Evolutionary conservation across 1,140 invertebrate species (phyloP), one percentile per base, ranked within the genome.

Genomic region (Geopemphigus sp.): DNA sequence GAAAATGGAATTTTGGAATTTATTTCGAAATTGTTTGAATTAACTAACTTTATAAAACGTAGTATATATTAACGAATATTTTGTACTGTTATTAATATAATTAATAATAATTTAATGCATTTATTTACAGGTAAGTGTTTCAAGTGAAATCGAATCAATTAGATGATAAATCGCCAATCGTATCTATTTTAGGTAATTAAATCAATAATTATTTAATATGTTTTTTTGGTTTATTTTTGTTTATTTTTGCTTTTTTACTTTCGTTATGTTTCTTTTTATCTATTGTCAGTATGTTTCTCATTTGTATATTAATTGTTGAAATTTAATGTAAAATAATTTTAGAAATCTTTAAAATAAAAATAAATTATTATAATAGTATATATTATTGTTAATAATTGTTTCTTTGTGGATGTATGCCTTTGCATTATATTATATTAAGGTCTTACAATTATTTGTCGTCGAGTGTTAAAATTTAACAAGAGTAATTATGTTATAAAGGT

Each of bases 41-140:
- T 26, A 10, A 12, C 11, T 24, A 59, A 26, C 26, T 24, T 17
- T 1, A 22, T 14, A 14, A 26, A 5, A 15, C 5, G 24, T 59
- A 14, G 24, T 59, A n/a, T 24, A 24, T 57, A 57, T n/a, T 19
- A n/a, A 24, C 15, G 24, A 5, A 59, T 59, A 17, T 29, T 61
- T 29, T 61, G 14, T 8, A 29, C 24, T 17, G 8, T 8, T 29
- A 61, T 26, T 24, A 29, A 61, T 61, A 61, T 61, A 61, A 26
- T 29, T 61, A 19, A 61, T 63, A 66, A 22, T 45, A 47, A 22
- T 66, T 66, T 14, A 59, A 57, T 24, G 24, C 1, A 24, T 32
- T 64, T 66, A 1, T 66, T 66, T 66, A 24, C 63, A 66, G 63
- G 63, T 66, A 66, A 66, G 63, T 45, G 29, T 66, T 45, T 66